Conservation (phyloP, 2,113 vertebrate genomes). For the Cichladusa arquata region DNA sequence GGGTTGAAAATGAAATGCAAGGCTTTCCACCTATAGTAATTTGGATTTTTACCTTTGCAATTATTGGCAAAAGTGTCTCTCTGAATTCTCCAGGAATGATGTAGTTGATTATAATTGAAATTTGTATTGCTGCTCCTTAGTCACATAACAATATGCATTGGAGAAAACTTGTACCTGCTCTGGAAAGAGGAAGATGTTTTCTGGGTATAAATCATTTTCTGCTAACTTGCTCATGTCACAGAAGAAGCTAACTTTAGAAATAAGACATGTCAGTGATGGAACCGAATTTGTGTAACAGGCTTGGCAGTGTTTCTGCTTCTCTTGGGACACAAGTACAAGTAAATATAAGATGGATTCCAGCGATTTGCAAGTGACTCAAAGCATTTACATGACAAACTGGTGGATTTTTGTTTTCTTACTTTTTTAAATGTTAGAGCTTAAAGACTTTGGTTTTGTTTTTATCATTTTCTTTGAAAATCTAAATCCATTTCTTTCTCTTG, state of each 20-base stretch:
- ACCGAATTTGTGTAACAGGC: background rate
- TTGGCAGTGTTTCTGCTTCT: background rate
- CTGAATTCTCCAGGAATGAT: background rate
- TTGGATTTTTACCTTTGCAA: background rate
- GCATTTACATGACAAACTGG: background rate
- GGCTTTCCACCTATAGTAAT: background rate
- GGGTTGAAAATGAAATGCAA: background rate
- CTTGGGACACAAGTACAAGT: background rate
- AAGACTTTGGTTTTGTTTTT: conserved; percentile 21
- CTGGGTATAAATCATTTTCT: background rate
- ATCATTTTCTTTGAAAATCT: conserved; percentile 12
- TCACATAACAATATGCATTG: fast-evolving
- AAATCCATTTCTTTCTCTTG: conserved; percentile 7
- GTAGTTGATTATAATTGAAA: background rate
- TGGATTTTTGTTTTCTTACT: background rate
- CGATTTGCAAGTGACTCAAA: background rate
- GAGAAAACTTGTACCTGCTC: background rate
- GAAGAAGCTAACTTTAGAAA: background rate
- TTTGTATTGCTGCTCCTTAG: background rate
- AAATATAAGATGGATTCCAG: background rate
- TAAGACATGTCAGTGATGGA: background rate
- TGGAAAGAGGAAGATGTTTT: background rate
- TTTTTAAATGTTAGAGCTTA: background rate
- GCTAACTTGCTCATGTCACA: background rate
- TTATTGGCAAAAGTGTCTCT: background rate